Evolutionary conservation across 2,113 vertebrate genomes (phyloP).

Genomic region (Neolamprologus devosi): DNA sequence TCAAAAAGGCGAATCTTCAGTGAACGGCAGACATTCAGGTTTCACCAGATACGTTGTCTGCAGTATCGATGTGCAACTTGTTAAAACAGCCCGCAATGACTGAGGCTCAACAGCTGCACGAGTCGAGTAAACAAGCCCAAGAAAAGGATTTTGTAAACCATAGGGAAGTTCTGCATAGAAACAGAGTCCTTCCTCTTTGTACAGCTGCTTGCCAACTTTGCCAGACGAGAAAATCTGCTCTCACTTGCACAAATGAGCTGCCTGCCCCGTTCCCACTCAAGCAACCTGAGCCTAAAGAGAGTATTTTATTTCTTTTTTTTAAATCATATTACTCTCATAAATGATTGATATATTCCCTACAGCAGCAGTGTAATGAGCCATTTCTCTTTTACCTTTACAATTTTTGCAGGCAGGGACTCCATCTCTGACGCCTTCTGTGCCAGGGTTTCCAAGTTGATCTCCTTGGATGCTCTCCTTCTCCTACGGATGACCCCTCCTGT

Average conservation of each 20-base stretch:
- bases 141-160: conserved; percentile 19
- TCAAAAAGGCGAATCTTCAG: background rate
- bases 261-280: background rate
- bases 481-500: conserved; percentile 82
- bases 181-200: conserved; percentile 56
- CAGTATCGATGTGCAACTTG: background rate
- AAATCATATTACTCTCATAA: background rate
- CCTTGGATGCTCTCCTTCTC: conserved; percentile 83
- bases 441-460: conserved; percentile 91
- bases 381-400: conserved; percentile 34
- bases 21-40: background rate
- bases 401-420: conserved; percentile 77
- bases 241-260: background rate
- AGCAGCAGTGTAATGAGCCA: background rate
- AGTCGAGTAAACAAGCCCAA: background rate
- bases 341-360: background rate
- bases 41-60: background rate
- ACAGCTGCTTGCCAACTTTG: background rate
- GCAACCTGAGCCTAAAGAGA: background rate
- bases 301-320: background rate
- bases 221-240: background rate
- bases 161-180: conserved; percentile 50
- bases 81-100: background rate
- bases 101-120: background rate
- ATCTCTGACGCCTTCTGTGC: conserved; percentile 92